Conservation (phyloP, 2,797 vertebrate species). For the Leontopithecus rosalia region DNA sequence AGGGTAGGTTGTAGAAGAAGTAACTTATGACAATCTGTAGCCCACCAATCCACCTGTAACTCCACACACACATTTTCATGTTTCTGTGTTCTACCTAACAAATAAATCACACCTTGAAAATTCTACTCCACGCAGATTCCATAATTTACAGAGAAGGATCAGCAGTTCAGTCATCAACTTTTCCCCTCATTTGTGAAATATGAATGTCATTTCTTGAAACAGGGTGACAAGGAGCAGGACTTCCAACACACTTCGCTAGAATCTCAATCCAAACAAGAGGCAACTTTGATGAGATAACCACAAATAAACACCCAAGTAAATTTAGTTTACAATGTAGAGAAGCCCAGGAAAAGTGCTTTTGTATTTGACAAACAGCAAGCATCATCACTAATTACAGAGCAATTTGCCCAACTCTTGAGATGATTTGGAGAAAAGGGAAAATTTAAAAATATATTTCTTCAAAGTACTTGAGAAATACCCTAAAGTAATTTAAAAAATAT, state of each 20-base stretch:
- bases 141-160: neutral
- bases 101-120: neutral
- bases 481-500: neutral
- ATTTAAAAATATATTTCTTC: neutral
- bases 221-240: neutral
- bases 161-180: neutral
- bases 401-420: slow-evolving; percentile 33
- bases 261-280: neutral
- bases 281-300: neutral
- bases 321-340: neutral
- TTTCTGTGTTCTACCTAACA: neutral
- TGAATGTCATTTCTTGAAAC: neutral
- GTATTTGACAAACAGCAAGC: neutral
- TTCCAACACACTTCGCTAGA: neutral
- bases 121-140: neutral
- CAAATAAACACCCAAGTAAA: neutral
- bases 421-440: slow-evolving; percentile 7
- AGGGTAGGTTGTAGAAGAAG: neutral
- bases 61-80: neutral
- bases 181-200: neutral
- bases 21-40: neutral
- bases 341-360: neutral
- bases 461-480: slow-evolving; percentile 28
- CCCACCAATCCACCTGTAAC: neutral
- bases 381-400: neutral